These are phyloP conservation scores for Stichopus chloronotus DNA, from an alignment of 35 echinoderm and acorn worm genomes.

Conservation along the genomic window DNA sequence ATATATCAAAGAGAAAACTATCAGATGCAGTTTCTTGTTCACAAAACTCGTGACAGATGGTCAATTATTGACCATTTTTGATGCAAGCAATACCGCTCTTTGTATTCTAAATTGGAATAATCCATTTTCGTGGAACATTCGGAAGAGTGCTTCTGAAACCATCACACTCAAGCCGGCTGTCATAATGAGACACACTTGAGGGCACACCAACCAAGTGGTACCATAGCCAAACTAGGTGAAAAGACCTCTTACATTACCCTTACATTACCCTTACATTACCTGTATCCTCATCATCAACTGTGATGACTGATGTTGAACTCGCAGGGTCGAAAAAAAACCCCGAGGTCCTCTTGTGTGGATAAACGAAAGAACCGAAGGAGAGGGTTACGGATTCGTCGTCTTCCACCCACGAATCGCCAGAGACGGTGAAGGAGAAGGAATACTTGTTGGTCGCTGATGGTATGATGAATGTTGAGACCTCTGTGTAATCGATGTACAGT, in stretches of 20 bases:
- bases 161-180: too few species aligned
- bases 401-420: neutral
- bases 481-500: neutral
- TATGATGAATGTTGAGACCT: neutral
- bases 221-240: too few species aligned
- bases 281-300: neutral
- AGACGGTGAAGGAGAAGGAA: neutral
- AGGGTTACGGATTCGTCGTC: neutral
- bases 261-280: neutral
- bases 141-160: too few species aligned
- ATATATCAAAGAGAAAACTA: too few species aligned
- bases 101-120: too few species aligned
- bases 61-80: too few species aligned
- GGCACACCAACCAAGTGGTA: too few species aligned
- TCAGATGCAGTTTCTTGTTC: too few species aligned
- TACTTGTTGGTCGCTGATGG: neutral
- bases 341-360: neutral
- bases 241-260: neutral
- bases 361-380: neutral
- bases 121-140: too few species aligned
- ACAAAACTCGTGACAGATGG: too few species aligned
- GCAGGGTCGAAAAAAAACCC: neutral
- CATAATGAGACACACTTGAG: too few species aligned
- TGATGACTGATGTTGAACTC: neutral
- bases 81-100: too few species aligned